These are phyloP conservation scores for Gobionotothen gibberifrons DNA, from an alignment of 2,797 vertebrate species.

Conservation along the genomic window DNA sequence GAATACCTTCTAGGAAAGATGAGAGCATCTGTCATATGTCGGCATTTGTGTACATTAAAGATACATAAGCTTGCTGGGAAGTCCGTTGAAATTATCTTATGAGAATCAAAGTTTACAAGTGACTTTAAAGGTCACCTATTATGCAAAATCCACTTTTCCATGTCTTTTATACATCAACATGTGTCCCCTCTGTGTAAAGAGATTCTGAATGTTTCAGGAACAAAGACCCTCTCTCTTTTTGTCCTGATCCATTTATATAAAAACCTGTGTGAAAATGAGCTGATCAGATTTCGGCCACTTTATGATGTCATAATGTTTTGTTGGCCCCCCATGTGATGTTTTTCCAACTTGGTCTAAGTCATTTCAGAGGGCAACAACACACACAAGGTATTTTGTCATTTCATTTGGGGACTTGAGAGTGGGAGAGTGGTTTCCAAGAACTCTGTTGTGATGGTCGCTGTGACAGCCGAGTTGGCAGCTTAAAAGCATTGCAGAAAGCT, in stretches of 20 bases:
- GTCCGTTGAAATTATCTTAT: neutral
- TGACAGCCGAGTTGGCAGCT: slow-evolving; percentile 11
- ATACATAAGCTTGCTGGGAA: neutral
- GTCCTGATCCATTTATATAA: no score
- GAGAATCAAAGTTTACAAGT: neutral
- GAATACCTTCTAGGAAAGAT: neutral
- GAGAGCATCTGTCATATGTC: neutral
- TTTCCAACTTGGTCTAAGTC: neutral
- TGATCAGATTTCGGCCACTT: no score
- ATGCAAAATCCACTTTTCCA: no score
- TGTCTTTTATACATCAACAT: neutral
- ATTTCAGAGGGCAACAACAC: neutral
- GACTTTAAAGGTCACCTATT: no score
- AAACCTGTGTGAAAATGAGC: no score
- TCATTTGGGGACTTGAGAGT: neutral
- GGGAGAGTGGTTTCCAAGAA: slow-evolving; percentile 9
- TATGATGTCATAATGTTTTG: no score
- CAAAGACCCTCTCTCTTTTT: no score
- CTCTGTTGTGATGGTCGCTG: slow-evolving; percentile 16
- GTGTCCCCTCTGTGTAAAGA: no score
- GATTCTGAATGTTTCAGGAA: no score
- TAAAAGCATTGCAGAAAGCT: slow-evolving; percentile 6
- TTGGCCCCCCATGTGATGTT: neutral
- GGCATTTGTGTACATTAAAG: neutral
- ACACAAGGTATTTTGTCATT: slow-evolving; percentile 16